Conservation (phyloP, 1,140 invertebrate genomes). For the Gyrodactylus salaris region DNA sequence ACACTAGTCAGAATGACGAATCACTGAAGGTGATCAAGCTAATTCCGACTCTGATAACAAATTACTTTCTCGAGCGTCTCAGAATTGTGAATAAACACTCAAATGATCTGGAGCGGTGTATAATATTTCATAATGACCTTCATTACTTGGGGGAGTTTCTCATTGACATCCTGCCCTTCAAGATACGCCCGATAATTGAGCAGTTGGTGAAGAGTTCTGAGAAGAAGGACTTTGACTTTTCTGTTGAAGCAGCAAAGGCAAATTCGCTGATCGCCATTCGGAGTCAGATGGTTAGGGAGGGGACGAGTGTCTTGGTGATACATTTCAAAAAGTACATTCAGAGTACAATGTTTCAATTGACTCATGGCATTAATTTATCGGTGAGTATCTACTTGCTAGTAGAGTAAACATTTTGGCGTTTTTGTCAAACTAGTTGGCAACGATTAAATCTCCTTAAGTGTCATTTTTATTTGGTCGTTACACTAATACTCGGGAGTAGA, state of each 20-base stretch:
- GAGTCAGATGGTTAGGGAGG: neutral
- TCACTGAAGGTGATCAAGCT: neutral
- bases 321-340: neutral
- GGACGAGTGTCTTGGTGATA: neutral
- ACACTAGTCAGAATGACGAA: neutral
- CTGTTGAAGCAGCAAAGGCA: neutral
- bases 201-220: neutral
- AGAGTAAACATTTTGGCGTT: too few relatives aligned
- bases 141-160: neutral
- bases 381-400: too few relatives aligned
- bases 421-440: too few relatives aligned
- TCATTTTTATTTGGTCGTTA: too few relatives aligned
- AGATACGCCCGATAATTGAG: neutral
- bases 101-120: neutral
- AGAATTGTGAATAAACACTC: neutral
- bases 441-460: too few relatives aligned
- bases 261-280: neutral
- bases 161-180: neutral
- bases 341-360: neutral
- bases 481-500: too few relatives aligned
- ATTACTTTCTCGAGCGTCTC: neutral
- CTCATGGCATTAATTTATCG: neutral
- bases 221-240: neutral
- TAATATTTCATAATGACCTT: neutral
- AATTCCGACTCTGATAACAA: neutral